Conservation (phyloP, 2,797 vertebrate species). For the Lophotriccus pileatus region DNA sequence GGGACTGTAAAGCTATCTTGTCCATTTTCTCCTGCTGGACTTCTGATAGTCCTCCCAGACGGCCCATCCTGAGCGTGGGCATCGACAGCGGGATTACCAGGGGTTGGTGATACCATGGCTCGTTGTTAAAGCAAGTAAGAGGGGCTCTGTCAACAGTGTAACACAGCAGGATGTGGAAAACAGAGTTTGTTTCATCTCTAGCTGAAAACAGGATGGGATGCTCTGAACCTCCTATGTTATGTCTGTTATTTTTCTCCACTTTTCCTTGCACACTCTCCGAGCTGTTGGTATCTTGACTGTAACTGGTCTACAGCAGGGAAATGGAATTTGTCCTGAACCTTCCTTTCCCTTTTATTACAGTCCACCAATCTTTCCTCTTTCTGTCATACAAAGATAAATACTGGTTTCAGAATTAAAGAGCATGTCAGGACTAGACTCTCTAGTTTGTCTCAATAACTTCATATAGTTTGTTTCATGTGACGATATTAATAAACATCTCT, state of each 20-base stretch:
- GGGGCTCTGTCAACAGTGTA: not conserved
- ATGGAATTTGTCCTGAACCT: not conserved
- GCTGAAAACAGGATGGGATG: not conserved
- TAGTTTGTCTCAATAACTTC: not conserved
- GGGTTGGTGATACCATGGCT: not conserved
- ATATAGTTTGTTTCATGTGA: not conserved
- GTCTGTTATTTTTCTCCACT: not conserved
- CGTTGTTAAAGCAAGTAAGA: not conserved
- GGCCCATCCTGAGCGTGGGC: not conserved
- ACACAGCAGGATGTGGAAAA: not conserved
- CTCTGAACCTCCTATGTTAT: not conserved
- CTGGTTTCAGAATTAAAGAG: not conserved
- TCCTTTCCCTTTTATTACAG: not conserved
- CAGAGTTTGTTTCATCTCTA: not conserved
- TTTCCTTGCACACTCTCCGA: not conserved
- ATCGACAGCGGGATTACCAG: not conserved
- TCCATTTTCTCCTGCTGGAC: not conserved
- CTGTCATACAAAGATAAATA: not conserved
- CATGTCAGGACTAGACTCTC: not conserved
- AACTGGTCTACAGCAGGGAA: not conserved
- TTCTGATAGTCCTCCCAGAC: not conserved
- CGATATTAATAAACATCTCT: not conserved
- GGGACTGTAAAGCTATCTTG: not conserved
- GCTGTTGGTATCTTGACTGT: not conserved
- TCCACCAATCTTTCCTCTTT: not conserved